Base-by-base conservation (phyloP, 1,140 invertebrate species). In the Bursaphelenchus mucronatus region DNA sequence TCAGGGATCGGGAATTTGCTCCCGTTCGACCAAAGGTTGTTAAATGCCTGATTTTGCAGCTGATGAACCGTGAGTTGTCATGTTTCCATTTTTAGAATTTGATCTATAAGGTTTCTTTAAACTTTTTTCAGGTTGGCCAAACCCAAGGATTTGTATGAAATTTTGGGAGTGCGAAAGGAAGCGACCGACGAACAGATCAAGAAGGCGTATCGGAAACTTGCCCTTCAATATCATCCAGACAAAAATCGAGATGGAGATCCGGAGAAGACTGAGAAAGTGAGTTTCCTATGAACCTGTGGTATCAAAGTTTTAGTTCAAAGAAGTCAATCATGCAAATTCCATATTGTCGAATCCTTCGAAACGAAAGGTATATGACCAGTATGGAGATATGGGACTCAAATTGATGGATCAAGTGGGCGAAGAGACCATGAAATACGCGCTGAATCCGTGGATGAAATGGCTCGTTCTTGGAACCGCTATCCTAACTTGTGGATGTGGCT, bases 211-310 rank as follows among this genome's bases (percentile, higher is more conserved):
- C 90, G 92, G 81, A 96, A 95, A 83, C 83, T 97, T 63, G 94
- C 95, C 0, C 84, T 98, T 44, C 89, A 91, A 79, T 88, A 97
- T 74, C 95, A 98, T 86, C 95, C 95, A 0, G 95, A 99, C 81
- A 99, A 99, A 84, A 98, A 98, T 44, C 53, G 67, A 3, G 76
- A 78, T 55, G 70, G 73, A 5, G 73, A 80, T 67, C 73, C 73
- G 15, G 76, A 74, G 53, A 74, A 69, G 54, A 71, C 69, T 11
- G 75, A 68, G 47, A 78, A 63, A 61, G 73, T 77, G 41, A 15
- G 19, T 49, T 40, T 43, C 41, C n/a, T 55, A 11, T 39, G 7
- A 51, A 30, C 56, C 45, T 7, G 51, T 52, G 54, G 7, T 3
- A 67, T 41, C 45, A 41, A 13, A 17, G 56, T 74, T 76, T 68